phyloP scores from a whole-genome alignment of 2,888 invertebrate species.

The Drosophila longiperda region DNA sequence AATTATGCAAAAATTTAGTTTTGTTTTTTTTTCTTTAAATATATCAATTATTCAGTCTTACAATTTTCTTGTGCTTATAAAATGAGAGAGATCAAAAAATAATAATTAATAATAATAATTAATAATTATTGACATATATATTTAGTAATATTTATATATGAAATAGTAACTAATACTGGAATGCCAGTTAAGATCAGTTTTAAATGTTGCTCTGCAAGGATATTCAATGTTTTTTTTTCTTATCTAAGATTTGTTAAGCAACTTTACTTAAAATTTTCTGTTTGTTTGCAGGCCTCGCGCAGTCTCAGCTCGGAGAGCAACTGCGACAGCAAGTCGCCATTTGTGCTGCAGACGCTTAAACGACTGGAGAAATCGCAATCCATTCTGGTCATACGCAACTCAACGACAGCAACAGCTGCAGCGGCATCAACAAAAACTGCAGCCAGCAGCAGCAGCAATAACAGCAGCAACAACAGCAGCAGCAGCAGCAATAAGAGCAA shows the following conservation, averaged over 20 bases:
- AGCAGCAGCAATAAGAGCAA: slow-evolving; percentile 48
- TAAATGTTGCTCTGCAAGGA: not conserved
- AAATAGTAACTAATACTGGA: not conserved
- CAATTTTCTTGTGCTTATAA: too few species aligned
- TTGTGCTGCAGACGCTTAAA: slow-evolving; percentile 85
- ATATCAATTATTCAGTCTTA: too few species aligned
- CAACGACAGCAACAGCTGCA: slow-evolving; percentile 35
- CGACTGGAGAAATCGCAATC: slow-evolving; percentile 85
- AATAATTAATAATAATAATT: too few species aligned
- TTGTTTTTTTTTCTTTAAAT: too few species aligned
- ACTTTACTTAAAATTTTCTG: not conserved
- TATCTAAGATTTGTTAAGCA: not conserved
- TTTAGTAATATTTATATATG: not conserved
- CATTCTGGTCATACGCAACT: slow-evolving; percentile 84
- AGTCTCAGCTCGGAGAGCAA: slow-evolving; percentile 83
- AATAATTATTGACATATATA: too few species aligned
- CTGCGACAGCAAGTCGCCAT: slow-evolving; percentile 82
- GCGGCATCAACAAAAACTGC: slow-evolving; percentile 10
- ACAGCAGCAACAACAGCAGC: slow-evolving; percentile 20
- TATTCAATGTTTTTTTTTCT: not conserved
- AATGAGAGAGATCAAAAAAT: too few species aligned
- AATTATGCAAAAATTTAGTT: too few species aligned
- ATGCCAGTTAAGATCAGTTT: not conserved
- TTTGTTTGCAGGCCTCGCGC: slow-evolving; percentile 71
- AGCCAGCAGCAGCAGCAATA: slow-evolving; percentile 19